Base-by-base conservation (phyloP, 2,888 invertebrate species). In the Leptarthrus brevirostris region DNA sequence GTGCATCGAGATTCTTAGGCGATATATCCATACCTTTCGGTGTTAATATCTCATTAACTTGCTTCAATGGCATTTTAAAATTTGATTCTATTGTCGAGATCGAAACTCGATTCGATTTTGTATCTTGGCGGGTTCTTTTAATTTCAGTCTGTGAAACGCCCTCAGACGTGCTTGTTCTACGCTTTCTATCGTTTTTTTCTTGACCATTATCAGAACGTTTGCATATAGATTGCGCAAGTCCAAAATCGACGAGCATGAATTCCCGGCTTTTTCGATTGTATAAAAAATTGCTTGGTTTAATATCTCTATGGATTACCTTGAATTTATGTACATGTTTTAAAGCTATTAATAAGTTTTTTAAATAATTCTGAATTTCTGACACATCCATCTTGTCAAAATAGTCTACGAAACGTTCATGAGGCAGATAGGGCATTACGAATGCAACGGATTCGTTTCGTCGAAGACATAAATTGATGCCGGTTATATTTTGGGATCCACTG, bases 281-380 rank as follows among this genome's bases (percentile, higher is more conserved):
- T 8, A 96, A 87, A 83, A 96, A 96, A 86, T 96, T 96, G 84
- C 92, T 93, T 1, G 96, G 96, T 84, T 96, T 96, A 49, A 96
- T 90, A 81, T 96, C 96, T 72, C 96, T 87, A 82, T 96, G 96
- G 75, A 96, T 95, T 76, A 96, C 90, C 76, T 92, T 90, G 82
- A 92, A 92, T 53, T 90, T 89, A 85, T 96, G 96, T 74, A 96
- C 94, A 80, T 93, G 89, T 4, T 88, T 86, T 78, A 96, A 86
- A 2, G 96, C 94, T 49, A 90, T 86, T 77, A 96, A 84, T 77
- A 96, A 86, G 80, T 95, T 94, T 80, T 88, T 89, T 90, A 96
- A 92, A 83, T 96, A 96, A 74, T 88, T 86, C 74, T 90, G 88
- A 44, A 93, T 87, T 85, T 96, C 96, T 26, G 82, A 81, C 1